Base-by-base conservation (phyloP, 2,113 vertebrate species). In the Oplegnathus fasciatus region DNA sequence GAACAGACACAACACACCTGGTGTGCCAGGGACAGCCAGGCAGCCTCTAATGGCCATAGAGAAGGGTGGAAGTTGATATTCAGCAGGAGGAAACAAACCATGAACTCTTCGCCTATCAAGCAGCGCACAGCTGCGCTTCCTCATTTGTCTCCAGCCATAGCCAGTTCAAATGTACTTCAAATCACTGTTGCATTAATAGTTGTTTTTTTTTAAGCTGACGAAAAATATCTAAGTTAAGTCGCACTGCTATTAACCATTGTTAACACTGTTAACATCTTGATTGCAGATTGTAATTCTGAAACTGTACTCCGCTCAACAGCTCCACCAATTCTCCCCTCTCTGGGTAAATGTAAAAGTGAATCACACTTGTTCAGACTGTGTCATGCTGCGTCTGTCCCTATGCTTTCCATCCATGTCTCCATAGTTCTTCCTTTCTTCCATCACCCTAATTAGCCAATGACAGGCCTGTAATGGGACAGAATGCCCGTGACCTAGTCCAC, bases 401-500 rank as follows among this genome's bases (percentile, higher is more conserved):
- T 44, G 58, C 76, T 73, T 84, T 86, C 58, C 60, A 42, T 61
- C 69, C 54, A 58, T 48, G 26, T 37, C 40, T 68, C 42, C 48
- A 68, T 46, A 34, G 79, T 82, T 80, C 48, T 46, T 34, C 9
- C 32, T 54, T 85, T 82, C 42, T 73, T 73, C 61, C 57, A 37
- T 75, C n/a, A 60, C 57, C 67, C 67, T 75, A 78, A 89, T 87
- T 83, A 86, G 55, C 52, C 84, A 87, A 77, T 74, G 78, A 69
- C 76, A 90, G 42, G 60, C 76, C 68, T 76, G 55, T 61, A 54
- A 90, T 46, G 48, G 60, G 65, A 84, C 72, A 77, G 62, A 69
- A 58, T 84, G 84, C 85, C 85, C 83, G 54, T 72, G 88, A 87
- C 85, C 85, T 80, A 48, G 52, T 79, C 69, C 73, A 71, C 65